Evolutionary conservation across 2,888 invertebrate species (phyloP).

Genomic region (Caenorhabditis becei): DNA sequence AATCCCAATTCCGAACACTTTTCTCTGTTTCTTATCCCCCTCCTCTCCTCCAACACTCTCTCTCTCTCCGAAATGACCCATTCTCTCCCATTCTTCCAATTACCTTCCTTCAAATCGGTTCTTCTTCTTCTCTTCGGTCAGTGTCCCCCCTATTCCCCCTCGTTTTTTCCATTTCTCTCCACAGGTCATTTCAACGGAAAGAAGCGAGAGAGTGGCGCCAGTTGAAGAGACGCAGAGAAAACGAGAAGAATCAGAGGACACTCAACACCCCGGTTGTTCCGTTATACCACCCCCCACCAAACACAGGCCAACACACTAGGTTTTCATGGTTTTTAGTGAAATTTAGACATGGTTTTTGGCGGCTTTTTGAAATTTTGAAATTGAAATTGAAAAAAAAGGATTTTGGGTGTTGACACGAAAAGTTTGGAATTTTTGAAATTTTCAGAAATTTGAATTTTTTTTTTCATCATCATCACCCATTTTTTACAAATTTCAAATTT

Average conservation of each 20-base stretch:
- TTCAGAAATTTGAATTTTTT: neutral
- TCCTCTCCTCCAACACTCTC: neutral
- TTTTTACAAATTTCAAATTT: neutral
- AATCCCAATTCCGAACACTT: neutral
- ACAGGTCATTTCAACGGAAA: conserved; percentile 36
- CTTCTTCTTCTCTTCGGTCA: conserved; percentile 22
- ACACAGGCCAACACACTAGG: too few species aligned
- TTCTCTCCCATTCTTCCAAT: too few species aligned
- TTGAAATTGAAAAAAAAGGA: too few species aligned
- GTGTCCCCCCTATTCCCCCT: neutral
- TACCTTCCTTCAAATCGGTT: too few species aligned
- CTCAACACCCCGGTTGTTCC: neutral
- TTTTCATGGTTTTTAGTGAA: too few species aligned
- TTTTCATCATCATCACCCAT: too few species aligned
- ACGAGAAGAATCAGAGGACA: neutral
- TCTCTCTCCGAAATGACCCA: too few species aligned
- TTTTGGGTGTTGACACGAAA: too few species aligned
- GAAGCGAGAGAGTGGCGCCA: conserved; percentile 14
- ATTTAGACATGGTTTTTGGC: too few species aligned
- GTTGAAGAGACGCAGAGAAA: conserved; percentile 17
- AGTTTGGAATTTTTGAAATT: neutral
- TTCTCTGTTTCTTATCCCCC: neutral
- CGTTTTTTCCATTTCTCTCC: too few species aligned
- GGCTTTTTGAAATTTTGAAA: too few species aligned
- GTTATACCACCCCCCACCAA: neutral